Evolutionary conservation across 2,113 vertebrate species (phyloP).

Genomic region (Nibea coibor): DNA sequence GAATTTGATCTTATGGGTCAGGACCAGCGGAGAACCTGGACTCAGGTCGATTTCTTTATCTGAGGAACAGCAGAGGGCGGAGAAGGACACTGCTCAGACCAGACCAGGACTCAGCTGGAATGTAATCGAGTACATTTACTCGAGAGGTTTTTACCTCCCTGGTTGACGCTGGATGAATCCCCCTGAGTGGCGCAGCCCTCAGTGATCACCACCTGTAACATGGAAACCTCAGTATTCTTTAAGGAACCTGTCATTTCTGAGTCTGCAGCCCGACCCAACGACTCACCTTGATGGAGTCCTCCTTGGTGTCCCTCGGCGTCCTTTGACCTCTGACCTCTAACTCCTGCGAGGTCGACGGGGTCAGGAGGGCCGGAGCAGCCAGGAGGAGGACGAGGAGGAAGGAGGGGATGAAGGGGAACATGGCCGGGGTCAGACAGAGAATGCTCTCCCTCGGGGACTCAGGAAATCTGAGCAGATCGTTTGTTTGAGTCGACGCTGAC

Average conservation of each 20-base stretch:
- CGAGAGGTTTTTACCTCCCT: slow-evolving; percentile 46
- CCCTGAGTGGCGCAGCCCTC: slow-evolving; percentile 67
- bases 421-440: neutral
- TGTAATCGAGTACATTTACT: too few relatives aligned
- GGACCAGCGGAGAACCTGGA: slow-evolving; percentile 78
- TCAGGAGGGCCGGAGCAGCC: slow-evolving; percentile 47
- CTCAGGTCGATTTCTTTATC: slow-evolving; percentile 74
- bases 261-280: neutral
- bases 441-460: neutral
- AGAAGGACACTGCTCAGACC: neutral
- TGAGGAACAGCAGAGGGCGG: slow-evolving; percentile 19
- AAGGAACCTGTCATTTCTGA: too few relatives aligned
- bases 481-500: neutral
- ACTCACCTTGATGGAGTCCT: slow-evolving; percentile 71
- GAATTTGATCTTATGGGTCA: slow-evolving; percentile 83
- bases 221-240: neutral
- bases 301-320: slow-evolving; percentile 42
- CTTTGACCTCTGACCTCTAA: slow-evolving; percentile 63
- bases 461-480: neutral
- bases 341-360: slow-evolving; percentile 28
- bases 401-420: slow-evolving; percentile 49
- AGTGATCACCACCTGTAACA: slow-evolving; percentile 71
- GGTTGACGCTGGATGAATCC: slow-evolving; percentile 37
- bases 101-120: too few relatives aligned
- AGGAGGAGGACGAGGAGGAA: slow-evolving; percentile 65